phyloP scores from a whole-genome alignment of 2,888 invertebrate species.

The Patella caerulea region DNA sequence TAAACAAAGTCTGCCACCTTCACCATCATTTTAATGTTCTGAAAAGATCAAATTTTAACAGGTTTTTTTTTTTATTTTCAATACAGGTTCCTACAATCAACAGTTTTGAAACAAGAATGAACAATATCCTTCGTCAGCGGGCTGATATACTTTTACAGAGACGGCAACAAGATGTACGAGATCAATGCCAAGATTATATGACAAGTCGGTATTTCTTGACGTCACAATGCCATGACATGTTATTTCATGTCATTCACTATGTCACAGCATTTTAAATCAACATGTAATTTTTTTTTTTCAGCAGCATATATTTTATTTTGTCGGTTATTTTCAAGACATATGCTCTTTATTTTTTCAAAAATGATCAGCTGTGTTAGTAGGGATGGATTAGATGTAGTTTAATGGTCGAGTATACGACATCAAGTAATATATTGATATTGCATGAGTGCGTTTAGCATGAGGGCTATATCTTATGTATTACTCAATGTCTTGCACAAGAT shows the following conservation, averaged over 20 bases:
- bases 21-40: too few relatives aligned
- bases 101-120: conserved; percentile 84
- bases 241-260: background rate
- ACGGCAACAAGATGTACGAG: conserved; percentile 90
- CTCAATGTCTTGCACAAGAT: too few relatives aligned
- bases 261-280: background rate
- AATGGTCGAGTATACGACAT: too few relatives aligned
- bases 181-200: conserved; percentile 93
- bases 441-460: too few relatives aligned
- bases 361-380: too few relatives aligned
- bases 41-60: too few relatives aligned
- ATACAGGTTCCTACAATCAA: conserved; percentile 77
- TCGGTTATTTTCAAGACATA: background rate
- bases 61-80: too few relatives aligned
- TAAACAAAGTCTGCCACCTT: too few relatives aligned
- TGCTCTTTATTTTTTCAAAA: too few relatives aligned
- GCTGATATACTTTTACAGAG: conserved; percentile 83
- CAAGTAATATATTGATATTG: too few relatives aligned
- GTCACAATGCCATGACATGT: conserved; percentile 12
- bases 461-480: too few relatives aligned
- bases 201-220: conserved; percentile 71
- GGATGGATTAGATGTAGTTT: too few relatives aligned
- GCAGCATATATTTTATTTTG: background rate
- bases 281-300: conserved; percentile 11
- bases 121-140: conserved; percentile 79